A percentile compares a stretch with the other conserved stretches of the same genome.
phyloP scores from a whole-genome alignment of 2,113 vertebrate species.

The Delphinus delphis region DNA sequence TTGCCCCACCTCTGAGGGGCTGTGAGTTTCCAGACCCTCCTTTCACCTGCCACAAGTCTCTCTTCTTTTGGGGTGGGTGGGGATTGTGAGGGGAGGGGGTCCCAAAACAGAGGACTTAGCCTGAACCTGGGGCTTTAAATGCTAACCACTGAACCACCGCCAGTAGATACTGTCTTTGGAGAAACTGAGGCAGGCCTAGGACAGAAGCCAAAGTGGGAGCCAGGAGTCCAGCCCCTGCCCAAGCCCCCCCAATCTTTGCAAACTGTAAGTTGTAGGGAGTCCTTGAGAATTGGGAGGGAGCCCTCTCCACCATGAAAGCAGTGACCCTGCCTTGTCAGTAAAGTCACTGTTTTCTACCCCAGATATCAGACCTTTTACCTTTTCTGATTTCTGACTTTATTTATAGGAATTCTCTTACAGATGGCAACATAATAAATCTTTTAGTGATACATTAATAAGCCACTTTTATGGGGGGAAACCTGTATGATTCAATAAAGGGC shows the following conservation, averaged over 20 bases:
- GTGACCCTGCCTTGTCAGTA: neutral
- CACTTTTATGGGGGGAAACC: neutral
- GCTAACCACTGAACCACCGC: neutral
- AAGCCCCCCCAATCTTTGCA: neutral
- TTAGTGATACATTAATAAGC: neutral
- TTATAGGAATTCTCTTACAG: neutral
- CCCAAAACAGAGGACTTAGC: neutral
- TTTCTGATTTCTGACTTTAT: conserved; percentile 18
- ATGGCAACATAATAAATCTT: neutral
- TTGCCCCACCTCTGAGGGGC: neutral
- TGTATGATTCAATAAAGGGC: neutral
- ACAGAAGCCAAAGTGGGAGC: neutral
- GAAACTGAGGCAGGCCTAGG: neutral
- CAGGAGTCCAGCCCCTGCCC: neutral
- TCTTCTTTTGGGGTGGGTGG: neutral
- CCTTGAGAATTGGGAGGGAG: neutral
- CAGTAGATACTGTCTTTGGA: neutral
- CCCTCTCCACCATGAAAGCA: neutral
- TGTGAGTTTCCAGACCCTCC: neutral
- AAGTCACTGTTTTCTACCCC: neutral
- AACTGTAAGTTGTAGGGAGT: neutral
- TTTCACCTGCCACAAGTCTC: neutral
- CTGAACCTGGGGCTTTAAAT: neutral
- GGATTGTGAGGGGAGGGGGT: fast-evolving
- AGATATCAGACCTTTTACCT: neutral